Base-by-base conservation (phyloP, 2,888 invertebrate species). In the Troglohyphantes excavatus region DNA sequence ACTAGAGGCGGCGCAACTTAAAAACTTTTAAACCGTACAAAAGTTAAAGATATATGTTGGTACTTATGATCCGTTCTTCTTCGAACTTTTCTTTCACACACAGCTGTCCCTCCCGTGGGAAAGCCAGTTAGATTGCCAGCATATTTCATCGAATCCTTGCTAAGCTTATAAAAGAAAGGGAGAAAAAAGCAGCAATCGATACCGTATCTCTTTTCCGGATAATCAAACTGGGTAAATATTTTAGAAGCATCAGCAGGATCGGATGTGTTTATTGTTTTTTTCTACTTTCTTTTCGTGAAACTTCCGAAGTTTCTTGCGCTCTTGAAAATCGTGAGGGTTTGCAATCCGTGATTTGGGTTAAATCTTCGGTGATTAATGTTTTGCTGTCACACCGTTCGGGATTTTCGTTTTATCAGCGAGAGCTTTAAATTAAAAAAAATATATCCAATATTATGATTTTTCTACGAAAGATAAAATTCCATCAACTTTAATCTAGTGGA, bases 221-320 rank as follows among this genome's bases (percentile, higher is more conserved):
- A 72, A 72, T 72, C 46, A 46, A 46, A 72, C 46, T 26, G 72
- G 23, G 19, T 72, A 72, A 72, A 72, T 72, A 72, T 53, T 72
- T 72, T 72, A 72, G 72, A 72, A 53, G 72, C 46, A 72, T 13
- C 70, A 19, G 23, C 19, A 70, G 39, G 39, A 70, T 43, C 11
- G 23, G 23, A 27, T 23, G 27, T 46, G 46, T 72, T 53, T 53
- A 53, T 72, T 68, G 33, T 68, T 68, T 29, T 33, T 68, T 68
- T 19, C 29, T 9, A 19, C 21, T 6, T n/a, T 53, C n/a, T n/a
- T 53, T 53, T 53, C n/a, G 5, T n/a, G n/a, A 11, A 53, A 53
- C 53, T 53, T 72, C 26, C 11, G 23, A 72, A 72, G 23, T 72
- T 72, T 53, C 46, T 72, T 72, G 39, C n/a, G 26, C 26, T 72